Conservation (phyloP, 1,140 invertebrate genomes). For the Bombyx mandarina region DNA sequence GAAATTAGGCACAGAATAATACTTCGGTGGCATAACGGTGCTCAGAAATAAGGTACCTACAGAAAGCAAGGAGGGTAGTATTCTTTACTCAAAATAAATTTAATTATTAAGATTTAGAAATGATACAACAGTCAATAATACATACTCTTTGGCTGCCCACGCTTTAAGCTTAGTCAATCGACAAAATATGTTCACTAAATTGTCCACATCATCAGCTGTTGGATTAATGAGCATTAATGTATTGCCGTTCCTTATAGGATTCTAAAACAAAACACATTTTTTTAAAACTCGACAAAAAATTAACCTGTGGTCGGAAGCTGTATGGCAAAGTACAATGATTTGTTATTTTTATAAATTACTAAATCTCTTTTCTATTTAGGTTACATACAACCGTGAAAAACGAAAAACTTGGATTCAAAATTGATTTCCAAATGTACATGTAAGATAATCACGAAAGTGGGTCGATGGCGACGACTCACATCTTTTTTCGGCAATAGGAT, state of each 20-base stretch:
- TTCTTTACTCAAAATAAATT: no score
- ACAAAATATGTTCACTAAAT: slow-evolving; percentile 26
- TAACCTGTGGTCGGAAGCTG: not conserved
- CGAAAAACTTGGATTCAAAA: no score
- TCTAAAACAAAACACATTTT: slow-evolving; percentile 23
- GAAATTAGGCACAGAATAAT: no score
- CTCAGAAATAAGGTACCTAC: no score
- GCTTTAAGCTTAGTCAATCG: slow-evolving; percentile 36
- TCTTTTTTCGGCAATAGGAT: no score
- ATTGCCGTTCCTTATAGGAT: slow-evolving; percentile 31
- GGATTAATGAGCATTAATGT: slow-evolving; percentile 31
- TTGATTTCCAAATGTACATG: no score
- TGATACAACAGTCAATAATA: slow-evolving; percentile 4
- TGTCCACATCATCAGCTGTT: slow-evolving; percentile 25
- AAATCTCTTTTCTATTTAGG: not conserved
- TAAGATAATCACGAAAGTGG: no score
- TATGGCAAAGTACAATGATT: not conserved
- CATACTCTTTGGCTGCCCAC: slow-evolving; percentile 37
- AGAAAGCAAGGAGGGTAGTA: no score
- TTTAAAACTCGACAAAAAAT: not conserved
- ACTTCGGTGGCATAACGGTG: no score
- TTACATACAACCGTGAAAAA: not conserved
- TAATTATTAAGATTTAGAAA: no score
- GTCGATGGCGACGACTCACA: no score
- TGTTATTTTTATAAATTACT: not conserved